These are phyloP conservation scores for Cataglyphis altisquamis DNA, from an alignment of 2,888 invertebrate genomes.

Conservation along the genomic window DNA sequence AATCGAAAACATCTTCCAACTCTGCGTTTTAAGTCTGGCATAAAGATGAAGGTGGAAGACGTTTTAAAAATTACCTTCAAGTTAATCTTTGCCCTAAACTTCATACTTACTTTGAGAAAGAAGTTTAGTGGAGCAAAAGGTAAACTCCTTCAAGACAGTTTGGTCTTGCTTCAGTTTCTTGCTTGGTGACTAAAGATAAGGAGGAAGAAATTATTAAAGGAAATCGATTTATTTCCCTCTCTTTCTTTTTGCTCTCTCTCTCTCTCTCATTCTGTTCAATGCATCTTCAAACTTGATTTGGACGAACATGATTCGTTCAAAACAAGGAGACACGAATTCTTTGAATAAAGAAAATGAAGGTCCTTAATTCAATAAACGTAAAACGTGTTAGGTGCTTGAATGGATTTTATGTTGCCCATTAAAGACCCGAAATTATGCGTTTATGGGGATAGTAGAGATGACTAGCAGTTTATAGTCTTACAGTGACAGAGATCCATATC, in stretches of 20 bases:
- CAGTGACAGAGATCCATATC: not conserved
- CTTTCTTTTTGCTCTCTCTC: not conserved
- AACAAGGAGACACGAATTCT: not conserved
- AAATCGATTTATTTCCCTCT: conserved; percentile 43
- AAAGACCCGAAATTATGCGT: not conserved
- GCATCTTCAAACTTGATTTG: conserved; percentile 19
- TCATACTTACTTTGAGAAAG: conserved; percentile 53
- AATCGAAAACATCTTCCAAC: conserved; percentile 24
- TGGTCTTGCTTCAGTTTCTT: conserved; percentile 45
- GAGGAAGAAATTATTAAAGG: conserved; percentile 47
- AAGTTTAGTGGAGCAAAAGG: conserved; percentile 50
- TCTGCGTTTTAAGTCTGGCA: conserved; percentile 35
- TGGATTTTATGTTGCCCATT: conserved; percentile 15
- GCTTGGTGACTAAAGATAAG: conserved; percentile 29
- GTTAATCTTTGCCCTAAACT: conserved; percentile 51
- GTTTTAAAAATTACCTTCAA: conserved; percentile 49
- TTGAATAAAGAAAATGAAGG: no score
- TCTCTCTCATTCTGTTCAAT: not conserved
- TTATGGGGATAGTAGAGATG: not conserved
- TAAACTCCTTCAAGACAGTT: conserved; percentile 44
- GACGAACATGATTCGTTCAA: not conserved
- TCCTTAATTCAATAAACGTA: not conserved
- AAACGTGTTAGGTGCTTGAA: not conserved
- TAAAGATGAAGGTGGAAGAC: conserved; percentile 31
- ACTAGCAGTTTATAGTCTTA: not conserved